These are phyloP conservation scores for Strigamia maritima DNA, from an alignment of 2,888 invertebrate genomes.

Conservation along the genomic window DNA sequence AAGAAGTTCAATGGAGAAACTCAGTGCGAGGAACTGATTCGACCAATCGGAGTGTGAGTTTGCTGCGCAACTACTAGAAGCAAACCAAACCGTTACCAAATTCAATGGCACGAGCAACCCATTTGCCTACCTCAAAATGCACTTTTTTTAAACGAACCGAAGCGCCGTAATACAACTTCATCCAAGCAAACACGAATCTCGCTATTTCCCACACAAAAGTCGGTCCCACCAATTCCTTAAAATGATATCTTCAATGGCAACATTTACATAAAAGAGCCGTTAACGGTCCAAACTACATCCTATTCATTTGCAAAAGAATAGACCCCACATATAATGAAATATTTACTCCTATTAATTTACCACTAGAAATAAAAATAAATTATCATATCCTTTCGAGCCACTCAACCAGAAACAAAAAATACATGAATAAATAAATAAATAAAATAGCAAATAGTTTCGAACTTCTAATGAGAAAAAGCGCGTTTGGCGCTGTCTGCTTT, in stretches of 20 bases:
- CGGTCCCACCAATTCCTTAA: not conserved
- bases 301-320: not conserved
- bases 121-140: not conserved
- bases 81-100: conserved; percentile 15
- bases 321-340: too few relatives aligned
- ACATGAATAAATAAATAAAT: too few relatives aligned
- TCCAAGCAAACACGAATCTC: not conserved
- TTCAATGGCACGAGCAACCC: not conserved
- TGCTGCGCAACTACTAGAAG: not conserved
- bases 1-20: not conserved
- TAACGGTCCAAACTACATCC: not conserved
- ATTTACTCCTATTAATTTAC: too few relatives aligned
- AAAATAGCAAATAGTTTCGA: too few relatives aligned
- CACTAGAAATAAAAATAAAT: too few relatives aligned
- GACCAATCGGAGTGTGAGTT: not conserved
- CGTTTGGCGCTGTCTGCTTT: too few relatives aligned
- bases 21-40: not conserved
- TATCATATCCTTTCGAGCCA: too few relatives aligned
- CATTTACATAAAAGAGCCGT: not conserved
- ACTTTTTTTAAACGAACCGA: not conserved
- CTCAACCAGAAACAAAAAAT: too few relatives aligned
- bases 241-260: not conserved
- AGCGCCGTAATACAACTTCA: not conserved
- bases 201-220: not conserved
- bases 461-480: too few relatives aligned